Evolutionary conservation across 1,140 invertebrate species (phyloP), one percentile per base, ranked within the genome.

Genomic region (Zelostemma sp.): DNA sequence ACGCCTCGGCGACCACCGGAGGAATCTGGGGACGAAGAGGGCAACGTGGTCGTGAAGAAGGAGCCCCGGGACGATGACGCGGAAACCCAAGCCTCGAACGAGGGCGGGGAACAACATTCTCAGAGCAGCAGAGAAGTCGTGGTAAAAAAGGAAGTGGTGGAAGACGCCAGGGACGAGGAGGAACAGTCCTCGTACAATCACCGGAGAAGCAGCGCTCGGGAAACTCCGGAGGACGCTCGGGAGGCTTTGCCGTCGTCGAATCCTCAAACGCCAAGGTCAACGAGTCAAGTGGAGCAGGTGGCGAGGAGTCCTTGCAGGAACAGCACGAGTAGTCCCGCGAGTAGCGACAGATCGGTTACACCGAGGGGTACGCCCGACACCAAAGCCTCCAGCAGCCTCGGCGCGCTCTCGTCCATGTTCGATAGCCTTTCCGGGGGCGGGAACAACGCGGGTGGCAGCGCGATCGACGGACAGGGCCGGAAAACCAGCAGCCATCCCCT

Each of bases 341-440:
- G 86, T 66, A 92, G 92, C 70, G 92, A 94, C 66, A 87, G 92
- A 19, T 93, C 93, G 0, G 89, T 88, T 0, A 91, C 91, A 1
- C 89, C 91, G 0, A 78, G 89, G 5, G 89, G 90, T 64, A 91
- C 92, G 0, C 90, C 91, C 1, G 91, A 92, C 53, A 88, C 89
- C 25, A 90, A 91, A 74, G 88, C 90, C 1, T 88, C 90, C 16
- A 88, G 85, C 14, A 94, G 93, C 72, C 86, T 95, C n/a, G 91
- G 92, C 12, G 93, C 93, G 0, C 81, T 96, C 0, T 94, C 93
- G 1, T 94, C 93, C n/a, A 95, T 95, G 93, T 95, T 95, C 70
- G 93, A 95, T 81, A 95, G 88, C 74, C 84, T 94, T 9, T 92
- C 90, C 1, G 92, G 90, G 0, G 86, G 80, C 31, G 85, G 81